These are phyloP conservation scores for Drosophila ananassae DNA, from an alignment of 1,140 invertebrate species.

Conservation along the genomic window DNA sequence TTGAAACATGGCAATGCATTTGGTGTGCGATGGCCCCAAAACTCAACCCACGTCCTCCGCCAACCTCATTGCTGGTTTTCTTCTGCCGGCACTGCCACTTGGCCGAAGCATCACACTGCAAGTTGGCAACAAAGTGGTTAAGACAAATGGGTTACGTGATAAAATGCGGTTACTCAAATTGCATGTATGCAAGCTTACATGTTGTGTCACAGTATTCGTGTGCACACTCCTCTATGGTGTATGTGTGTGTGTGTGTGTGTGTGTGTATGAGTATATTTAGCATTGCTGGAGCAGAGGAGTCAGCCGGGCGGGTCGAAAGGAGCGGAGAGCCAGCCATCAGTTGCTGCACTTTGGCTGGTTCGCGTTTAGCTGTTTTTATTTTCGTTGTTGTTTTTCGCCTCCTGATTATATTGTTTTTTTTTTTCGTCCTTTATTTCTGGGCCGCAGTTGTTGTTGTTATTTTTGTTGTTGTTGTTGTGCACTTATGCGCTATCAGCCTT, in stretches of 20 bases:
- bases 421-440: conserved; percentile 4
- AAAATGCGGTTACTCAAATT: conserved; percentile 84
- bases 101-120: conserved; percentile 78
- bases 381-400: conserved; percentile 24
- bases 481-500: conserved; percentile 79
- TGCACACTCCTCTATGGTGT: conserved; percentile 35
- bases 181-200: conserved; percentile 80
- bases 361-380: conserved; percentile 59
- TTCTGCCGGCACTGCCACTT: conserved; percentile 64
- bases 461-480: conserved; percentile 57
- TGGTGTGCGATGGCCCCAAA: conserved; percentile 49
- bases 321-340: conserved; percentile 57
- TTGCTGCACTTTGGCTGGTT: conserved; percentile 57
- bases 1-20: conserved; percentile 81
- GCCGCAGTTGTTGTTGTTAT: conserved; percentile 13
- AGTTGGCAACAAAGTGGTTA: conserved; percentile 83
- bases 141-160: conserved; percentile 84
- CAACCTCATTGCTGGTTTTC: conserved; percentile 51
- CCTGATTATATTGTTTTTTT: conserved; percentile 22
- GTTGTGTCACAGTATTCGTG: conserved; percentile 53
- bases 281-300: conserved; percentile 52
- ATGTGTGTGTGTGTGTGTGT: conserved; percentile 33
- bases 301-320: conserved; percentile 38
- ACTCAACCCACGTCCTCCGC: neutral
- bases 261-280: conserved; percentile 72